Base-by-base conservation (phyloP, 1,140 invertebrate species). In the Calosoma granatense region DNA sequence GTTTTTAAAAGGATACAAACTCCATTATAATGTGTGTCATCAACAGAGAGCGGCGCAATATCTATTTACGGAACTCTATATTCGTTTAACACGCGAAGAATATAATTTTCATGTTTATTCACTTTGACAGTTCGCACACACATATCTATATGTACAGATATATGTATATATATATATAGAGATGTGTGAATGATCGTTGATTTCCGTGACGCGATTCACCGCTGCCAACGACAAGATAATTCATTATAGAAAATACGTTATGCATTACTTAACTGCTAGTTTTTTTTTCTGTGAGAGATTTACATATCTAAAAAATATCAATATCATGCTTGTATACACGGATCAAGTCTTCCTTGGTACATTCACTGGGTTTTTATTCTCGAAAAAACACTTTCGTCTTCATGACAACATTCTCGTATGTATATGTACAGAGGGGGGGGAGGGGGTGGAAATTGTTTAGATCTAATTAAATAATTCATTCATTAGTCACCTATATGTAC, bases 271-370 rank as follows among this genome's bases (percentile, higher is more conserved):
- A 47, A 17, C 4, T 17, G 17, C 41, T 47, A 47, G 17, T 47
- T 47, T 12, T 47, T 47, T 47, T 17, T 11, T 17, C 41, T 47
- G 4, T 47, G 41, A 47, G 41, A 47, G 41, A 47, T 47, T 47
- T 47, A 30, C 26, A 30, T 30, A 30, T 47, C 17, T 47, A 47
- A 17, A 12, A 12, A 17, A 47, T 47, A 47, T 47, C 41, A 12
- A 47, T 12, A 47, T 12, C 9, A 47, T 47, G 41, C 9, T 47
- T 47, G 41, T 47, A 47, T 47, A 47, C 41, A 4, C 17, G n/a
- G n/a, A 4, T 47, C 41, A 47, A 12, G 41, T 47, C 41, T 47
- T 47, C 6, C 41, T 47, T 47, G 41, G 41, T 47, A 47, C 41
- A 47, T 11, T 47, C 41, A 47, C n/a, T 36, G n/a, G n/a, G 6